phyloP scores from a whole-genome alignment of 2,888 invertebrate species.

The Saturnia pavonia region DNA sequence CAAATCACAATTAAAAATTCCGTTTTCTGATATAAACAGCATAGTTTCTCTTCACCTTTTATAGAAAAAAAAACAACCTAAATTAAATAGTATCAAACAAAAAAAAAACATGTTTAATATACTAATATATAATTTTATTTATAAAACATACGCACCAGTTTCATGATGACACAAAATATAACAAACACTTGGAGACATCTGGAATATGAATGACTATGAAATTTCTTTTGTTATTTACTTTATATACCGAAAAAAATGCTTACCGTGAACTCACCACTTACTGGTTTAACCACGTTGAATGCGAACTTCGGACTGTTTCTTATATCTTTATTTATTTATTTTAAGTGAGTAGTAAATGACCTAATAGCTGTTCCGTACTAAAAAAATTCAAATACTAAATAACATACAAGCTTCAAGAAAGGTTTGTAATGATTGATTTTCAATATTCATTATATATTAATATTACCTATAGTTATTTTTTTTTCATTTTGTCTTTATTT shows the following conservation, averaged over 20 bases:
- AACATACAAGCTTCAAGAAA: not conserved
- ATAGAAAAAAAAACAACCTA: not conserved
- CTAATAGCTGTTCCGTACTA: not conserved
- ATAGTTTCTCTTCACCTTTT: not conserved
- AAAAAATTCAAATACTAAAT: not conserved
- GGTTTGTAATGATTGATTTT: too few species aligned
- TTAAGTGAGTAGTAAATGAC: not conserved
- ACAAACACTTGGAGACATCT: not conserved
- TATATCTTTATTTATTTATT: not conserved
- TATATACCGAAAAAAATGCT: constrained; percentile 49
- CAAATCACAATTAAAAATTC: not conserved
- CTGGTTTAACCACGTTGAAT: not conserved
- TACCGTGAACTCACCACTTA: not conserved
- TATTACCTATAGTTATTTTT: too few species aligned
- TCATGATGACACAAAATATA: constrained; percentile 47
- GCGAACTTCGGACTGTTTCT: not conserved
- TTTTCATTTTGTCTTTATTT: too few species aligned
- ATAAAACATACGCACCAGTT: constrained; percentile 59
- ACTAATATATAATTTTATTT: not conserved
- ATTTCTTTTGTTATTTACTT: constrained; percentile 52
- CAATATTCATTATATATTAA: too few species aligned
- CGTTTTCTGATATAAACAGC: not conserved
- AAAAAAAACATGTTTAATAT: not conserved
- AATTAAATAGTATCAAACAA: constrained; percentile 1
- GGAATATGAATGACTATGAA: constrained; percentile 22